Evolutionary conservation across 1,140 invertebrate genomes (phyloP).

Genomic region (Ceratina japonica): DNA sequence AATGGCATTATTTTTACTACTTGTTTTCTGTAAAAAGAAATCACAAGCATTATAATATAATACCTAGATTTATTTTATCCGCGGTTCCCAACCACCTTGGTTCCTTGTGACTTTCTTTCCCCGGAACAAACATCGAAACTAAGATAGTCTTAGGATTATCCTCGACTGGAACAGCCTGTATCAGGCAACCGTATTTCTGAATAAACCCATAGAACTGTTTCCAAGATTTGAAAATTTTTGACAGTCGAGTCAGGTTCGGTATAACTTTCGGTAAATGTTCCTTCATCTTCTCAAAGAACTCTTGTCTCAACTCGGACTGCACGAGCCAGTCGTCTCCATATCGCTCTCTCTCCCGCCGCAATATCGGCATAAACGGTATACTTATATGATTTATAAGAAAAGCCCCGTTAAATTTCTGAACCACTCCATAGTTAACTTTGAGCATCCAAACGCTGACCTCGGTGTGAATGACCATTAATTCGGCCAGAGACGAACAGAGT

Average conservation of each 20-base stretch:
- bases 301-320: neutral
- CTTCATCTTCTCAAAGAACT: slow-evolving; percentile 17
- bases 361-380: slow-evolving; percentile 56
- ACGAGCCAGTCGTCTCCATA: slow-evolving; percentile 41
- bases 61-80: slow-evolving; percentile 52
- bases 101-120: neutral
- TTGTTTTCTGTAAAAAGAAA: too few species aligned
- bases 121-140: slow-evolving; percentile 42
- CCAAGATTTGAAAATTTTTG: slow-evolving; percentile 38
- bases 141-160: slow-evolving; percentile 20
- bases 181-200: slow-evolving; percentile 49
- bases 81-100: slow-evolving; percentile 52
- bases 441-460: slow-evolving; percentile 52
- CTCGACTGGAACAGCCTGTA: slow-evolving; percentile 50
- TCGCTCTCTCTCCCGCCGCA: slow-evolving; percentile 35
- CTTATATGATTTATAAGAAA: slow-evolving; percentile 62
- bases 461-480: slow-evolving; percentile 46
- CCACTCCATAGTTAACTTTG: slow-evolving; percentile 46
- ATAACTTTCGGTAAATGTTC: slow-evolving; percentile 44
- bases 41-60: too few species aligned
- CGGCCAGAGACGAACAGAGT: slow-evolving; percentile 42
- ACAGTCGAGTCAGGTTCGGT: slow-evolving; percentile 25
- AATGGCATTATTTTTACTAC: too few species aligned
- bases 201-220: slow-evolving; percentile 45
- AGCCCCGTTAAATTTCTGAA: slow-evolving; percentile 3